A percentile compares a stretch with the other conserved stretches of the same genome.
phyloP scores from a whole-genome alignment of 2,888 invertebrate species.

The Gari tellinella region DNA sequence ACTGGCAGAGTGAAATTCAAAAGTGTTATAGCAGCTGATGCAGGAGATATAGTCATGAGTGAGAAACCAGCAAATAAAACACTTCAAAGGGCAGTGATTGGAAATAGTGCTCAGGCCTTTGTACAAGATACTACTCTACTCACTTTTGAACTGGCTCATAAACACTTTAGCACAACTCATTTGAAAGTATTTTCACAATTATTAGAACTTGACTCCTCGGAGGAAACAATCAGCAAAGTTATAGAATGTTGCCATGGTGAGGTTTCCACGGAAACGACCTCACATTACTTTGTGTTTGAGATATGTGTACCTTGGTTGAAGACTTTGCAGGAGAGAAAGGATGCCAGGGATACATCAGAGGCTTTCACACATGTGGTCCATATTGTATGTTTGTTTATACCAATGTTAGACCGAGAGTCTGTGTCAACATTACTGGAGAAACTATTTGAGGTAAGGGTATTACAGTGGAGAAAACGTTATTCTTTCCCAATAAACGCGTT shows the following conservation, averaged over 20 bases:
- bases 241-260: conserved; percentile 63
- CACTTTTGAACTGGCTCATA: conserved; percentile 62
- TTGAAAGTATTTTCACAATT: conserved; percentile 66
- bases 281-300: conserved; percentile 68
- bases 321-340: conserved; percentile 56
- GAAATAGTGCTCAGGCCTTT: conserved; percentile 46
- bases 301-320: conserved; percentile 70
- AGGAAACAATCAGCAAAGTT: conserved; percentile 55
- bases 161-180: conserved; percentile 45
- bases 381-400: conserved; percentile 64
- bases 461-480: too few species aligned
- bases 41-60: conserved; percentile 8
- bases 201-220: conserved; percentile 60
- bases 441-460: conserved; percentile 61
- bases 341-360: conserved; percentile 33
- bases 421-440: conserved; percentile 55
- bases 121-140: conserved; percentile 61
- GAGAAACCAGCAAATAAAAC: neutral
- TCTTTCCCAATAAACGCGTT: too few species aligned
- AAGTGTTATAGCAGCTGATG: conserved; percentile 13
- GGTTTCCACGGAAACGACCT: conserved; percentile 46
- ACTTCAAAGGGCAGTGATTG: conserved; percentile 30
- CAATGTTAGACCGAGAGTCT: conserved; percentile 52
- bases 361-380: conserved; percentile 60
- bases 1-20: conserved; percentile 58